Base-by-base conservation (phyloP, 1,140 invertebrate genomes). In the Apolygus lucorum region DNA sequence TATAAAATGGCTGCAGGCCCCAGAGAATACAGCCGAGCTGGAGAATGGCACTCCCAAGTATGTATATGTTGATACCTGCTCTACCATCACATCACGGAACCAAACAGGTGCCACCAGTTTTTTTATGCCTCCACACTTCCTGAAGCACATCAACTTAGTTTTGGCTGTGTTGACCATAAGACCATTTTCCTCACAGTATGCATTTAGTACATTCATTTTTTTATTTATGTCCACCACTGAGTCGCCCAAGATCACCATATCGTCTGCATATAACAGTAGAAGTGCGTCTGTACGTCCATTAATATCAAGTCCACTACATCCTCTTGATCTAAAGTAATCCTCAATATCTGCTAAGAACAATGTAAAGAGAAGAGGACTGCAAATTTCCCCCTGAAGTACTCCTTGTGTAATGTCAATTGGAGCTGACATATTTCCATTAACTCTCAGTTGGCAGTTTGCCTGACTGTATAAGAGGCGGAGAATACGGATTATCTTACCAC, bases 401-500 rank as follows among this genome's bases (percentile, higher is more conserved):
- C 4, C 4, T 17, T 42, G 34, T 4, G 34, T 17, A 4, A 42
- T 42, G 4, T 4, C 4, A 4, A 4, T 17, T 17, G 34, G 17
- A 17, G 4, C 17, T 42, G 34, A 42, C 34, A 42, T 8, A 17
- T 24, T 59, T 4, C 54, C 54, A 24, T 59, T 59, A 4, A 22
- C 54, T 21, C 54, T 59, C 22, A 59, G 54, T 17, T 59, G 22
- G 22, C 54, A 59, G 22, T 59, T 59, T 11, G 54, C 54, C 22
- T 21, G 34, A 17, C 34, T 42, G 34, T 42, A 42, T 4, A 42
- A 17, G 17, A 42, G 34, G 34, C 34, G 34, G 4, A 42, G 34
- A 24, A 59, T 59, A 4, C 54, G 54, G 54, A 59, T 59, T 22
- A 59, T 59, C 22, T 59, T 59, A 24, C 54, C 54, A 59, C 54